Conservation (phyloP, 2,797 vertebrate genomes). For the Gymnothorax reevesii region DNA sequence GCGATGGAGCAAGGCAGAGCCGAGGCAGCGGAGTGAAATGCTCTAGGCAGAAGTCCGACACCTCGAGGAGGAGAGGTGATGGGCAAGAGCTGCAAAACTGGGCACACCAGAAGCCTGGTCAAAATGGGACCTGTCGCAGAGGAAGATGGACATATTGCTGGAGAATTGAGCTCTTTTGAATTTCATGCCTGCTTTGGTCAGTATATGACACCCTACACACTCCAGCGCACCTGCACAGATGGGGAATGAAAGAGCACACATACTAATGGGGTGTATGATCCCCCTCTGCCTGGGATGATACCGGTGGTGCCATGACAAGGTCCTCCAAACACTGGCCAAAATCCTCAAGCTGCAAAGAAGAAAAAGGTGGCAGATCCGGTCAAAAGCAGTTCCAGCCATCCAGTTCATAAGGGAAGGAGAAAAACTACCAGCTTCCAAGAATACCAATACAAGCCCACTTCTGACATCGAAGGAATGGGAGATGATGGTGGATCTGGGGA, state of each 20-base stretch:
- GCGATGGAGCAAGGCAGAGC: constrained; percentile 4
- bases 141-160: background rate
- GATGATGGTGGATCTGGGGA: constrained; percentile 22
- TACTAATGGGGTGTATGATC: background rate
- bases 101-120: background rate
- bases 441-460: constrained; percentile 7
- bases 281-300: background rate
- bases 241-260: background rate
- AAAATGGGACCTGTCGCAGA: background rate
- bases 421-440: background rate
- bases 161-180: background rate
- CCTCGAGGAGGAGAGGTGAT: background rate
- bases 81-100: background rate
- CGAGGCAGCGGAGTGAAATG: background rate
- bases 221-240: background rate
- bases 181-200: too few relatives aligned
- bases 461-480: background rate
- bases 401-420: background rate
- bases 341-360: constrained; percentile 13
- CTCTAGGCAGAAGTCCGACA: background rate
- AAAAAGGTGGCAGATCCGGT: background rate
- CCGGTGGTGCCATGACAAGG: background rate
- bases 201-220: background rate
- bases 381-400: background rate
- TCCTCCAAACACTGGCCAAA: background rate